Percentiles rank a stretch among this genome's conserved stretches.
These are phyloP conservation scores for Rhagium mordax DNA, from an alignment of 2,888 invertebrate species.

Conservation along the genomic window DNA sequence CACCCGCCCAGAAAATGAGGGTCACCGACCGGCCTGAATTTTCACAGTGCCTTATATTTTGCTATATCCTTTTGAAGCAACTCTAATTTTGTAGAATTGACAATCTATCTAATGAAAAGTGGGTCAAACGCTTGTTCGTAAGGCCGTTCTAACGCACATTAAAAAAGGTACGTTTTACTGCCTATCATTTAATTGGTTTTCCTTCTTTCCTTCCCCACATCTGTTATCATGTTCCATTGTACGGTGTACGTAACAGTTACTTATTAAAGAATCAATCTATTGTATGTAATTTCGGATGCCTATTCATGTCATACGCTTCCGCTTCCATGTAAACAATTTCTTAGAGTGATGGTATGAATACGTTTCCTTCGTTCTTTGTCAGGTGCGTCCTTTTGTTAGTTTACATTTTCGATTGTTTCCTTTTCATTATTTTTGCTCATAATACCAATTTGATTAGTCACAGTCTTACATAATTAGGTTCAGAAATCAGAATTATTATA, in stretches of 20 bases:
- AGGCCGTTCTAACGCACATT: not conserved
- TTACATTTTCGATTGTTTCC: slow-evolving; percentile 11
- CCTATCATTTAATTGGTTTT: slow-evolving; percentile 26
- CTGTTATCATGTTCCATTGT: slow-evolving; percentile 17
- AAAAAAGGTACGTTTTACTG: slow-evolving; percentile 10
- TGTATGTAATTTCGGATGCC: slow-evolving; percentile 26
- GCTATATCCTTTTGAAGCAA: not conserved
- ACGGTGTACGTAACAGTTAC: slow-evolving; percentile 5
- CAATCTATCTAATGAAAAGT: not conserved
- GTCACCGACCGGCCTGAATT: too few species aligned
- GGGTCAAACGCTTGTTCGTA: not conserved
- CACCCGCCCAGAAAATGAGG: too few species aligned
- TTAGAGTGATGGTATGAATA: not conserved
- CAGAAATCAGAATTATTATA: not conserved
- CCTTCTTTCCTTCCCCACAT: slow-evolving; percentile 19
- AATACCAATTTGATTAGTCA: not conserved
- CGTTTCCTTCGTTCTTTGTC: slow-evolving; percentile 12
- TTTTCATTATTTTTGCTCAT: not conserved
- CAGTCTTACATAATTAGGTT: not conserved
- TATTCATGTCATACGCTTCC: slow-evolving; percentile 26
- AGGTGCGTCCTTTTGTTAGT: slow-evolving; percentile 10
- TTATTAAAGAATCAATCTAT: slow-evolving; percentile 23
- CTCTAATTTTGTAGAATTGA: not conserved
- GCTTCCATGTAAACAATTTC: slow-evolving; percentile 20
- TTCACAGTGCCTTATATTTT: too few species aligned